Conservation (phyloP, 2,888 invertebrate species). For the Xanthia icteritia region DNA sequence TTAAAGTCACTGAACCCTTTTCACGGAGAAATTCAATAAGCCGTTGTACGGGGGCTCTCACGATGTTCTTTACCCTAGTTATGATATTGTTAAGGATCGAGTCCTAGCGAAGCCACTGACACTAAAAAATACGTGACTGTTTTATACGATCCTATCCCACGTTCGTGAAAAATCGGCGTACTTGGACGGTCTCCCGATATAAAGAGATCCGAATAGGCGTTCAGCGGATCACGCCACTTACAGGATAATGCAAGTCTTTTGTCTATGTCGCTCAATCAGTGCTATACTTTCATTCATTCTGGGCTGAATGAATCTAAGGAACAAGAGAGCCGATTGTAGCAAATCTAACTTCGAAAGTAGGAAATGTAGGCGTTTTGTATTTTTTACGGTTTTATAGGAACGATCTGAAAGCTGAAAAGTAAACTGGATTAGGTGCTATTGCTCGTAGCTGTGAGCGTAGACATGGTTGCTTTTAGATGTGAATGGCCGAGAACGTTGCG, state of each 20-base stretch:
- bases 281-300: constrained; percentile 75
- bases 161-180: constrained; percentile 76
- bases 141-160: constrained; percentile 76
- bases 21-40: constrained; percentile 79
- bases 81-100: constrained; percentile 81
- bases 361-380: constrained; percentile 63
- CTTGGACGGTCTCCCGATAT: constrained; percentile 77
- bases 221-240: constrained; percentile 78
- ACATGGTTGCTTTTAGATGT: constrained; percentile 52
- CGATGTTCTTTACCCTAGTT: constrained; percentile 73
- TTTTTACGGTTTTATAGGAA: constrained; percentile 61
- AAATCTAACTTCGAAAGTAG: constrained; percentile 66
- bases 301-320: constrained; percentile 72
- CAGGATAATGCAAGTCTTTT: constrained; percentile 80
- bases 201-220: constrained; percentile 79
- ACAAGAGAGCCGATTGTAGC: constrained; percentile 68
- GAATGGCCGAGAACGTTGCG: constrained; percentile 47
- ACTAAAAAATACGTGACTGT: constrained; percentile 84
- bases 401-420: constrained; percentile 58
- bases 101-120: constrained; percentile 77
- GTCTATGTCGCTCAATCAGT: constrained; percentile 80
- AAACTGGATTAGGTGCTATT: constrained; percentile 57
- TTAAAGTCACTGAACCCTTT: constrained; percentile 76
- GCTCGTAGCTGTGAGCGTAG: constrained; percentile 57
- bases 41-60: constrained; percentile 67